Base-by-base conservation (phyloP, 2,797 vertebrate species). In the Denticeps clupeoides region DNA sequence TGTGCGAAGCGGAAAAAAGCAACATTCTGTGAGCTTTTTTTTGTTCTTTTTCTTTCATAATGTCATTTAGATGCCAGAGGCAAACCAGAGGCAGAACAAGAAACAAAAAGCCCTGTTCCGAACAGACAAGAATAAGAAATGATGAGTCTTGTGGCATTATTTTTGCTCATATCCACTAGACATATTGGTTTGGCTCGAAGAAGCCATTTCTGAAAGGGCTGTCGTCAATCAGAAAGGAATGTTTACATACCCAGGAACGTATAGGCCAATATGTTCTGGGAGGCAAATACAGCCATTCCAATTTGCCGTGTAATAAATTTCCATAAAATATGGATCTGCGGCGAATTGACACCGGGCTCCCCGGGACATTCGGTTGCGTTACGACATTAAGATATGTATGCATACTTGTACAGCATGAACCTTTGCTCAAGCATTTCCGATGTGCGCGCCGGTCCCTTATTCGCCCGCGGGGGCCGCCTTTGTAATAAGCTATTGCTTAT, bases 401-500 rank as follows among this genome's bases (percentile, higher is more conserved):
- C 31, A 38, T 38, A 38, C 56, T 59, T 53, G 44, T 59, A 61
- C 66, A 75, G 66, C 61, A 63, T 18, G 31, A 55, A 19, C 64
- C 55, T 44, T 24, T 60, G 59, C 56, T 55, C 32, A 41, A 41
- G 64, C 54, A 51, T 72, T 64, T 60, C 60, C 61, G 55, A 59
- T 65, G 65, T 68, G 70, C 62, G 72, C 63, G 52, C 66, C 16
- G 55, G 51, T 71, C 63, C 65, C 71, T 75, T 73, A 77, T 80
- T 78, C 81, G 64, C 77, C 70, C 73, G 71, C 37, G 48, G 82
- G 75, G 72, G 72, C 57, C 49, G 25, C 74, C 56, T 64, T 69
- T 53, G 64, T 81, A 82, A 85, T 82, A 84, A 71, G 59, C 78
- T 83, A 78, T 81, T 80, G 79, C 80, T 81, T 78, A 70, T 77